Evolutionary conservation across 2,888 invertebrate species (phyloP), one percentile per base, ranked within the genome.

Genomic region (Xylophagus ater): DNA sequence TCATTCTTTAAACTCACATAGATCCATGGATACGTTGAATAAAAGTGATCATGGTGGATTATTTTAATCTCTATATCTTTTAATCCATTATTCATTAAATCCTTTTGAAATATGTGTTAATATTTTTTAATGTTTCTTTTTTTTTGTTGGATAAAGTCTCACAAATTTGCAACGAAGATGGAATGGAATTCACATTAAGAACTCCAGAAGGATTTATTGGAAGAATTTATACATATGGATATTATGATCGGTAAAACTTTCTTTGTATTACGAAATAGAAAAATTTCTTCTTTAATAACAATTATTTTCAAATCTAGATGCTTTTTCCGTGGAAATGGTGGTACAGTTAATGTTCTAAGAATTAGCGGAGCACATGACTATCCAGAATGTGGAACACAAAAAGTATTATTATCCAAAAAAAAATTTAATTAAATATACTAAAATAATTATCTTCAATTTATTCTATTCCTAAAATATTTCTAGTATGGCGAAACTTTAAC

Each of bases 401-500:
- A 83, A 62, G 85, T 85, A 52, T n/a, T n/a, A n/a, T n/a, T n/a
- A n/a, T n/a, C n/a, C n/a, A 52, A 52, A 44, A 35, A 37, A 23
- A 28, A 29, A 31, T 14, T 12, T 30, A 13, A 10, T 21, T 34
- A 35, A 33, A 12, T 44, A 31, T 19, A 35, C 34, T 28, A 20
- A 32, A 25, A 39, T 19, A 35, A 38, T 35, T 20, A 28, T 42
- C 35, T 28, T 25, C 9, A 21, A 28, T 18, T 18, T 33, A 19
- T 40, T 31, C 28, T 29, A 30, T 29, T 34, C 10, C 23, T 12
- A 41, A 13, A 40, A 30, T 42, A 24, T 50, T 63, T 60, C n/a
- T 63, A 86, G 84, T 88, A 84, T 54, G 89, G 87, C 4, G 90
- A 92, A 55, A 87, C 88, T 4, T 82, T 90, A 78, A 90, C 90